These are phyloP conservation scores for Tadarida brasiliensis DNA, from an alignment of 2,797 vertebrate species.

Conservation along the genomic window DNA sequence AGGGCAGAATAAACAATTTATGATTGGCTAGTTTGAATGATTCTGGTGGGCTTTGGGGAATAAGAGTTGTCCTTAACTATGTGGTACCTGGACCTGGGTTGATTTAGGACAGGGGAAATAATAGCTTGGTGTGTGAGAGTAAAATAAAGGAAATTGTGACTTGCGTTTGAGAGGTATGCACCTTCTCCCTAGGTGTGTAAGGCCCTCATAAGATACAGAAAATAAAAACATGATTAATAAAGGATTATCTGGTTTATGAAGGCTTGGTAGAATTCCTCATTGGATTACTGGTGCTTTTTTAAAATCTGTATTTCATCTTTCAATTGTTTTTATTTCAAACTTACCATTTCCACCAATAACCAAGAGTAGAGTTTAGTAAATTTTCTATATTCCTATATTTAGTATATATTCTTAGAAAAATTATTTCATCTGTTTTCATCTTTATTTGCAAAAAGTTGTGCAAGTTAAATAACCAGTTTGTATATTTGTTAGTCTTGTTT, in stretches of 20 bases:
- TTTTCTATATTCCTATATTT: neutral
- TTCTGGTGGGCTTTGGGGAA: neutral
- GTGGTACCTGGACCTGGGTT: neutral
- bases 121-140: neutral
- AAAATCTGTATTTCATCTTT: neutral
- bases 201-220: neutral
- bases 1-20: neutral
- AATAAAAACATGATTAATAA: neutral
- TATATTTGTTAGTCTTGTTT: constrained; percentile 10
- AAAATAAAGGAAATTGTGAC: neutral
- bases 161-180: neutral
- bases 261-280: neutral
- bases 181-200: neutral
- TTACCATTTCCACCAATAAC: neutral
- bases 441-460: neutral
- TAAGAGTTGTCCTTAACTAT: neutral
- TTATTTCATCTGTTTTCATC: neutral
- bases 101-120: neutral
- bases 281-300: neutral
- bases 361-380: neutral
- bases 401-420: constrained; percentile 10
- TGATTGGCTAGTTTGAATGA: neutral
- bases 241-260: neutral
- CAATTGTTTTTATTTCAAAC: constrained; percentile 2
- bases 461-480: neutral